phyloP scores from a whole-genome alignment of 1,140 invertebrate genomes.

The Lasaia peninsularis region DNA sequence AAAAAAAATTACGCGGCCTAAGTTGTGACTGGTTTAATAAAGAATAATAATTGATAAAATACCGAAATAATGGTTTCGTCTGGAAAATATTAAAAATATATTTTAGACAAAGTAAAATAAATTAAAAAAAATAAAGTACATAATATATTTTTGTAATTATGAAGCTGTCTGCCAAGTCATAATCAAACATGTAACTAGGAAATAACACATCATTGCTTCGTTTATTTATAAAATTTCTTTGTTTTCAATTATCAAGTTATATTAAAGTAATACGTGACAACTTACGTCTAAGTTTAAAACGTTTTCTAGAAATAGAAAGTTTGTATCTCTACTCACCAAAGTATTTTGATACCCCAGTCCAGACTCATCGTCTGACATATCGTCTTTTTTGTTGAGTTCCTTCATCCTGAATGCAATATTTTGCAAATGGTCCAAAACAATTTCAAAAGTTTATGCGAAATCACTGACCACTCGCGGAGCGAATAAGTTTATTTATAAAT shows the following conservation, averaged over 20 bases:
- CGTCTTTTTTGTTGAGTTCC: constrained; percentile 51
- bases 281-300: constrained; percentile 11
- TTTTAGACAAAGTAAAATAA: no score
- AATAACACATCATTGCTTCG: background rate
- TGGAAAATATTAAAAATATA: no score
- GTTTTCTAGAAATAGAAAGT: constrained; percentile 61
- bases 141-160: no score
- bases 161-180: no score
- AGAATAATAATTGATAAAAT: no score
- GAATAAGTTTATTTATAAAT: constrained; percentile 9
- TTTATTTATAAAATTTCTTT: constrained; percentile 1
- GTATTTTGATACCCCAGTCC: constrained; percentile 88
- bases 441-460: constrained; percentile 29
- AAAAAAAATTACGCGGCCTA: no score
- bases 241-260: background rate
- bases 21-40: no score
- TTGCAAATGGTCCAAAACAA: constrained; percentile 20
- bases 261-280: constrained; percentile 1
- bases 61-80: no score
- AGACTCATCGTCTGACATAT: constrained; percentile 78
- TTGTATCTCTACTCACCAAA: constrained; percentile 81
- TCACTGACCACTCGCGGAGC: constrained; percentile 31
- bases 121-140: no score
- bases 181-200: background rate
- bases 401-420: constrained; percentile 50